Percentiles rank a stretch among this genome's conserved stretches.
Conservation (phyloP, 2,113 vertebrate species). For the Rhinolophus sinicus region DNA sequence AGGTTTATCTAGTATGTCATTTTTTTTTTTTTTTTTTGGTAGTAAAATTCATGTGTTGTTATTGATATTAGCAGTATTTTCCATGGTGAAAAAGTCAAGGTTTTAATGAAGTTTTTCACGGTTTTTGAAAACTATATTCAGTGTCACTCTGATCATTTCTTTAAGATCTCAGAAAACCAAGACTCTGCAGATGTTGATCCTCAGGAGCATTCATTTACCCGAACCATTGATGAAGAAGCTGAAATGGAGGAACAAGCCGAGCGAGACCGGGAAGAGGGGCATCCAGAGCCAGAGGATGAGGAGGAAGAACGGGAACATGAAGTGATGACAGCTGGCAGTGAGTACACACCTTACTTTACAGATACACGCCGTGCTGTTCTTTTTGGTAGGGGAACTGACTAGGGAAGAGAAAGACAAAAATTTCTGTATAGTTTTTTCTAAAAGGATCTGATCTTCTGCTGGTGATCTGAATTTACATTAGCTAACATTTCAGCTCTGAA, state of each 20-base stretch:
- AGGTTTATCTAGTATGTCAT: background rate
- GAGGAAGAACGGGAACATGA: constrained; percentile 97
- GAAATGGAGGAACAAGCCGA: constrained; percentile 96
- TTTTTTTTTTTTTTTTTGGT: constrained; percentile 38
- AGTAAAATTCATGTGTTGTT: constrained; percentile 12
- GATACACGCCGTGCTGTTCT: background rate
- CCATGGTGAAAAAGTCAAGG: constrained; percentile 36
- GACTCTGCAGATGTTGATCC: constrained; percentile 94
- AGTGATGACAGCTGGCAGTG: constrained; percentile 98
- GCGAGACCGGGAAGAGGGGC: constrained; percentile 93
- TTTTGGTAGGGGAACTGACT: background rate
- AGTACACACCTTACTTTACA: constrained; percentile 80
- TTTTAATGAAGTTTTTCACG: constrained; percentile 35
- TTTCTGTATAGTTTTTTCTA: background rate
- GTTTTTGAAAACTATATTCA: constrained; percentile 52
- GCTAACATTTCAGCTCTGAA: background rate
- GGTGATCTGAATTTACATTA: constrained; percentile 22
- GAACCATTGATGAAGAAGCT: constrained; percentile 98
- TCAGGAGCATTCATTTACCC: constrained; percentile 95
- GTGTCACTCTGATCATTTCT: constrained; percentile 8
- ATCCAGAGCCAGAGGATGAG: constrained; percentile 95
- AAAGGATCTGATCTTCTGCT: background rate
- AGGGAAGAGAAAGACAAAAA: background rate
- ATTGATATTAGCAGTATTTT: constrained; percentile 26
- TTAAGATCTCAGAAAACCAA: constrained; percentile 94